Evolutionary conservation across 37 sponge, comb jelly and placozoan genomes (phyloP).

Genomic region (Hexactinellida sp.): DNA sequence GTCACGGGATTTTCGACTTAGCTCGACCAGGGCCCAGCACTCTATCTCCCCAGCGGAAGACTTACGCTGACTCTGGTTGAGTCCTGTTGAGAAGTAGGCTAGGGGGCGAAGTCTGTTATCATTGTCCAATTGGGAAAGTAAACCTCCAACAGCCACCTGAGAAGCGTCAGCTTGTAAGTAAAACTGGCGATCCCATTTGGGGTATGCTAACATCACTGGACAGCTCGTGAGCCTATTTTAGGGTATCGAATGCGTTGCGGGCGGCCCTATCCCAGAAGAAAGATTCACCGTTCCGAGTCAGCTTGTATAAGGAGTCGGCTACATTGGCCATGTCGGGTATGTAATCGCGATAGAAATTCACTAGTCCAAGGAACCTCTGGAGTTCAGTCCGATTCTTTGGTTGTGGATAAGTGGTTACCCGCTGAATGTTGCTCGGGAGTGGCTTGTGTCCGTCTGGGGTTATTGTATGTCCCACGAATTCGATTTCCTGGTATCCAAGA

Average conservation of each 20-base stretch:
- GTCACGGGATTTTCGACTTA: neutral
- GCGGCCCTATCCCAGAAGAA: neutral
- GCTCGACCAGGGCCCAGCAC: neutral
- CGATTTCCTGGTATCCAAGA: neutral
- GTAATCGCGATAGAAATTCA: neutral
- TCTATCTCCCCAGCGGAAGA: neutral
- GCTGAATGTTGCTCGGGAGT: neutral
- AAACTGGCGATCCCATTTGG: neutral
- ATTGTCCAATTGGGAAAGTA: neutral
- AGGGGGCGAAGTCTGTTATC: neutral
- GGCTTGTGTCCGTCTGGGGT: neutral
- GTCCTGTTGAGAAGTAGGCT: neutral
- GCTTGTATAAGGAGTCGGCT: neutral
- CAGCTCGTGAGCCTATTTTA: neutral
- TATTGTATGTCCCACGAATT: neutral
- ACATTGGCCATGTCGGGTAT: neutral
- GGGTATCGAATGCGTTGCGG: neutral
- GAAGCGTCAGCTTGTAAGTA: neutral
- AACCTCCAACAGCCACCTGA: neutral
- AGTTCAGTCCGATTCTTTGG: neutral
- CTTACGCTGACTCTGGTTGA: neutral
- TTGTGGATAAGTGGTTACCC: neutral
- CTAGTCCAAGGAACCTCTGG: neutral
- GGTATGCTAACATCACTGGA: neutral
- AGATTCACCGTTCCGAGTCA: neutral